Percentiles rank a stretch among this genome's conserved stretches.
Evolutionary conservation across 2,113 vertebrate species (phyloP).

Genomic region (Lamprotornis superbus): DNA sequence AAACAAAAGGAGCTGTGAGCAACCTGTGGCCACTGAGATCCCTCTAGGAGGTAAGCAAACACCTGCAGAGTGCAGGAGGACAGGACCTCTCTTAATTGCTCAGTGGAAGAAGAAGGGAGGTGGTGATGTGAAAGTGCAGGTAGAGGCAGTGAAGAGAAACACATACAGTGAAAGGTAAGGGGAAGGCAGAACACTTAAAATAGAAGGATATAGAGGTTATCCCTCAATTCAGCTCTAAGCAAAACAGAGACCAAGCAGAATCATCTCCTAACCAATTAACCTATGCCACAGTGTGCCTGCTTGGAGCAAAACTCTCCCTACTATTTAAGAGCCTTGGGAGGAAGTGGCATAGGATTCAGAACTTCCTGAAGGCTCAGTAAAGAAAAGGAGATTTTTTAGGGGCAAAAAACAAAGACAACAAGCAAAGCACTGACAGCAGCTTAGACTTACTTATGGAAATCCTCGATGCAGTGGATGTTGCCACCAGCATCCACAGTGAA

Average conservation of each 20-base stretch:
- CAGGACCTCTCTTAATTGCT: constrained; percentile 38
- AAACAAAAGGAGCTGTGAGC: constrained; percentile 35
- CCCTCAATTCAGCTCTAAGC: neutral
- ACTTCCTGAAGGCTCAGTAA: neutral
- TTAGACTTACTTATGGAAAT: constrained; percentile 92
- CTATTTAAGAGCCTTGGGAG: neutral
- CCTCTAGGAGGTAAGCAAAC: constrained; percentile 4
- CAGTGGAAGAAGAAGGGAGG: neutral
- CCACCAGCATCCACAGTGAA: constrained; percentile 95
- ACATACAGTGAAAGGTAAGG: neutral
- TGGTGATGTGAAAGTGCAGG: neutral
- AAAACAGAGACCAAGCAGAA: neutral
- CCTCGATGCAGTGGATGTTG: constrained; percentile 98
- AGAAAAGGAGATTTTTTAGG: neutral
- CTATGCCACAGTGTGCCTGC: neutral
- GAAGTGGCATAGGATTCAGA: neutral
- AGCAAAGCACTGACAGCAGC: neutral
- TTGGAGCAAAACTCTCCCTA: neutral
- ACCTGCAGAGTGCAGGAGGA: constrained; percentile 8
- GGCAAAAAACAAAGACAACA: neutral
- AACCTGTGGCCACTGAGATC: neutral
- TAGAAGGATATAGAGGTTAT: neutral
- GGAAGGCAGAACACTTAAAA: neutral
- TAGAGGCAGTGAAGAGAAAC: neutral
- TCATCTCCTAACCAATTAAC: neutral